These are phyloP conservation scores for Cassiopea andromeda DNA, from an alignment of 30 jellyfish, hydroid and myxozoan species.

Conservation along the genomic window DNA sequence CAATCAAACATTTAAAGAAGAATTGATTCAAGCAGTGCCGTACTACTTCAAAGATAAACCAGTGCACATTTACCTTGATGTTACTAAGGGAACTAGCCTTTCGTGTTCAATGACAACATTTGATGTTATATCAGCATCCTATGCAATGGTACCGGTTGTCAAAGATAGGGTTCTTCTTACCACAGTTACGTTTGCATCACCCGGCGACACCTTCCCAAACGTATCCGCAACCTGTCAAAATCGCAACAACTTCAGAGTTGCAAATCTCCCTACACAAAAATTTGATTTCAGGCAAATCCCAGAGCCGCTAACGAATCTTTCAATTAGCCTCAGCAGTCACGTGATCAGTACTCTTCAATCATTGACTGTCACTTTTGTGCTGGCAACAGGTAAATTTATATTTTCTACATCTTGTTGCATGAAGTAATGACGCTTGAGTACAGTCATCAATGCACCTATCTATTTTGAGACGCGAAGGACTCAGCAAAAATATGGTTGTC, in stretches of 20 bases:
- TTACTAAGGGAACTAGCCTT: slow-evolving; percentile 42
- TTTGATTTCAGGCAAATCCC: slow-evolving; percentile 55
- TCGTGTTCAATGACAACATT: slow-evolving; percentile 1
- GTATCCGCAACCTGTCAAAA: slow-evolving; percentile 21
- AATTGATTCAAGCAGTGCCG: slow-evolving; percentile 41
- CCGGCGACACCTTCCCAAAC: slow-evolving; percentile 37
- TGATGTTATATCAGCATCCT: not conserved
- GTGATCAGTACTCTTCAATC: slow-evolving; percentile 12
- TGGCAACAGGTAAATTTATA: slow-evolving; percentile 16
- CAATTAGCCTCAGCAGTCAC: slow-evolving; percentile 24
- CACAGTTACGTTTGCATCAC: slow-evolving; percentile 32
- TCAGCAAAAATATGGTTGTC: too few species aligned
- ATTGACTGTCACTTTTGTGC: not conserved
- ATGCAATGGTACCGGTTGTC: not conserved
- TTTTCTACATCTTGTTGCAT: not conserved
- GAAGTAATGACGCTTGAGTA: too few species aligned
- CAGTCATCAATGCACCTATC: too few species aligned
- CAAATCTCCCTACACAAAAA: not conserved
- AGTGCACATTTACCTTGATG: slow-evolving; percentile 11
- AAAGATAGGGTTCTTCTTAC: slow-evolving; percentile 7
- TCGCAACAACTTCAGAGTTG: slow-evolving; percentile 28
- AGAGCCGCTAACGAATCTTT: slow-evolving; percentile 48
- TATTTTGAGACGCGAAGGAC: too few species aligned
- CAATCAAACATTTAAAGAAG: slow-evolving; percentile 48
- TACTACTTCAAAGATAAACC: slow-evolving; percentile 55